Base-by-base conservation (phyloP, 2,888 invertebrate genomes). In the Palloptera scutellata region DNA sequence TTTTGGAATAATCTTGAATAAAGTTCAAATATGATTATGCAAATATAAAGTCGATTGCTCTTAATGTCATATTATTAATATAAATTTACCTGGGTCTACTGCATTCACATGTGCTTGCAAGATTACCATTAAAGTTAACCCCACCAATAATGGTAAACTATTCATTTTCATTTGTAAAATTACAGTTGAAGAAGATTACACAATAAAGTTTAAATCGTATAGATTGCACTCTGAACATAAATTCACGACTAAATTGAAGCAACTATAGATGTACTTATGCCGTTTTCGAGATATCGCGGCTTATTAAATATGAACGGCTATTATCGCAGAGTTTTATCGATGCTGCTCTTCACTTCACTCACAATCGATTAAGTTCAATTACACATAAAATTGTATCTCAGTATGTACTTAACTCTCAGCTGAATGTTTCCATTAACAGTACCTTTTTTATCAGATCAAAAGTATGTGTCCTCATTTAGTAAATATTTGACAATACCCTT, bases 21-120 rank as follows among this genome's bases (percentile, higher is more conserved):
- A 53, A 43, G 10, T 30, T 20, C 20, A 55, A 11, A 30, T 4
- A 3, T 3, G 12, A 15, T 30, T n/a, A 42, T 15, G 17, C 13
- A 12, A 1, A 1, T 40, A 9, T 42, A 52, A 17, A 42, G 6
- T 53, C 41, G 15, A 17, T 8, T 15, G 41, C 13, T 53, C 8
- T 11, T 53, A 53, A 13, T 8, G 4, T 2, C 41, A 53, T 55
- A 9, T 45, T 42, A 11, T 12, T 61, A 30, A 15, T 43, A 10
- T 42, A 10, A 43, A n/a, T 19, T 61, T 70, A 70, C 70, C 70
- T 17, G 15, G 62, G 43, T 53, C 55, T 40, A 45, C n/a, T 15
- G 20, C 43, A 45, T 57, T 54, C 10, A 55, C 65, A 40, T 58
- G 30, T 19, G 43, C 66, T 20, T 51, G 15, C 13, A 66, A 48